These are phyloP conservation scores for Merops nubicus DNA, from an alignment of 2,113 vertebrate species.

Conservation along the genomic window DNA sequence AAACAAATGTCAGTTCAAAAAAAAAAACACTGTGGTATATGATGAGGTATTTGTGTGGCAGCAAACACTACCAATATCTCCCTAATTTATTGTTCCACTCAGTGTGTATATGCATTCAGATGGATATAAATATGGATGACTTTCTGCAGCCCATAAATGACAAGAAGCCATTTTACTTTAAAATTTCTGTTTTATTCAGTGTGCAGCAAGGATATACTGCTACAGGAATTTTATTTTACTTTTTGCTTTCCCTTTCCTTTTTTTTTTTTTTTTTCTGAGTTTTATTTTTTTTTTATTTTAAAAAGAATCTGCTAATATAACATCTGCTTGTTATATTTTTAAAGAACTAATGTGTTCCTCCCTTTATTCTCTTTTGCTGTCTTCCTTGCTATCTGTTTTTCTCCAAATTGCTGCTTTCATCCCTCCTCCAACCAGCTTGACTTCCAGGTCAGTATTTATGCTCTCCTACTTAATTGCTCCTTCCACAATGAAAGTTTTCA, in stretches of 20 bases:
- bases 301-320: conserved; percentile 68
- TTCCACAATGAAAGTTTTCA: conserved; percentile 57
- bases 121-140: not conserved
- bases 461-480: conserved; percentile 51
- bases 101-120: not conserved
- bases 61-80: not conserved
- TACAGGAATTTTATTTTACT: conserved; percentile 15
- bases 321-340: conserved; percentile 73
- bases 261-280: not conserved
- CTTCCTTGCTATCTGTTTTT: conserved; percentile 72
- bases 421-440: conserved; percentile 87
- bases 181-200: not conserved
- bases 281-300: not conserved
- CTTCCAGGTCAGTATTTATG: conserved; percentile 87
- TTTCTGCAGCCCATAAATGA: not conserved
- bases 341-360: conserved; percentile 77
- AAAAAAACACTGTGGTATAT: not conserved
- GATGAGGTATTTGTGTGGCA: not conserved
- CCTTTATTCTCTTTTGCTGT: conserved; percentile 79
- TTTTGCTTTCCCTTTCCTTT: not conserved
- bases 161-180: not conserved
- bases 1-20: not conserved
- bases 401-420: conserved; percentile 78
- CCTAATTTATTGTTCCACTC: not conserved
- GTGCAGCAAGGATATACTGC: not conserved